These are phyloP conservation scores for Cenopis cana DNA, from an alignment of 2,888 invertebrate genomes.

Conservation along the genomic window DNA sequence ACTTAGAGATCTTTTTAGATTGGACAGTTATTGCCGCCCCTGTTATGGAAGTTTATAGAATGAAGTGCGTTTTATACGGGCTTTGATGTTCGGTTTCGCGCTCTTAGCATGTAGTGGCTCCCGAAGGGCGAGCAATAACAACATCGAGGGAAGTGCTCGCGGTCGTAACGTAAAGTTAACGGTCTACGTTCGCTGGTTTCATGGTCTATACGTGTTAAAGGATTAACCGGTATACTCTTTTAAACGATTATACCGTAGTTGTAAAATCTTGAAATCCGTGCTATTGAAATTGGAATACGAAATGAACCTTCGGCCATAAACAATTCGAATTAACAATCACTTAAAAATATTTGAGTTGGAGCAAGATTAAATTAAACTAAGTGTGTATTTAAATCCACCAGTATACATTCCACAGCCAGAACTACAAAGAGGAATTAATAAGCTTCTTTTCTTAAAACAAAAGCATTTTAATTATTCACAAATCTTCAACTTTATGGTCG, in stretches of 20 bases:
- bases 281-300: not conserved
- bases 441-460: constrained; percentile 40
- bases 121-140: constrained; percentile 72
- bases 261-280: not conserved
- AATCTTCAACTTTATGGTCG: constrained; percentile 41
- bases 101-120: constrained; percentile 74
- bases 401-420: constrained; percentile 3
- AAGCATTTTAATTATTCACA: constrained; percentile 41
- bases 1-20: constrained; percentile 61
- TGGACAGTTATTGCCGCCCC: constrained; percentile 67
- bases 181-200: constrained; percentile 57
- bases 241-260: not conserved
- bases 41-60: constrained; percentile 79
- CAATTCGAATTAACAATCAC: not conserved
- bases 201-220: constrained; percentile 53
- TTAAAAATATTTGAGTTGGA: too few species aligned
- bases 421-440: constrained; percentile 23
- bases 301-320: not conserved
- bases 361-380: too few species aligned
- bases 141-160: constrained; percentile 67
- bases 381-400: not conserved
- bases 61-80: constrained; percentile 79
- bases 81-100: constrained; percentile 80
- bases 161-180: constrained; percentile 63
- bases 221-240: constrained; percentile 43